Percentiles rank a stretch among this genome's conserved stretches.
Evolutionary conservation across 2,797 vertebrate species (phyloP).

Genomic region (Microtus agrestis): DNA sequence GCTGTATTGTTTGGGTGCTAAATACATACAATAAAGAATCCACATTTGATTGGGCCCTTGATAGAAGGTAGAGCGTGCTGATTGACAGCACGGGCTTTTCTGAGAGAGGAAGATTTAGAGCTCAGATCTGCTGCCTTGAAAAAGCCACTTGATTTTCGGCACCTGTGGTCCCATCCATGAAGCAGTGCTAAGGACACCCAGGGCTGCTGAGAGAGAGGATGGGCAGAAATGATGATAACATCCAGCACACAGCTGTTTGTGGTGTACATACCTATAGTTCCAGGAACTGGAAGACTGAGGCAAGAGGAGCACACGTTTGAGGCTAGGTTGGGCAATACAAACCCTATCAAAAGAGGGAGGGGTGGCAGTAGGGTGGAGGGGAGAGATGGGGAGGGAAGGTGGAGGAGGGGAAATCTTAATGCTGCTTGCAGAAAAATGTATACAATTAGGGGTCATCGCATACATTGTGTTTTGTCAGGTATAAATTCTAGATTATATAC

Average conservation of each 20-base stretch:
- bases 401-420: background rate
- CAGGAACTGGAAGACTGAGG: background rate
- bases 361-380: background rate
- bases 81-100: background rate
- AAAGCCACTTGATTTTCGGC: background rate
- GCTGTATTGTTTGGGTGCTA: conserved; percentile 43
- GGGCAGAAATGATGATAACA: background rate
- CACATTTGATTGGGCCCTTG: conserved; percentile 30
- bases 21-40: conserved; percentile 51
- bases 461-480: background rate
- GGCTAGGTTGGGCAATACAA: background rate
- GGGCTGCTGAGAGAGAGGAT: background rate
- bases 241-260: background rate
- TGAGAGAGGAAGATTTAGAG: background rate
- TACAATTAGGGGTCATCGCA: background rate
- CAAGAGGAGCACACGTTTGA: background rate
- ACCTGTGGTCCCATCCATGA: background rate
- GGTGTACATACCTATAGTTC: background rate
- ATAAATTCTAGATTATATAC: background rate
- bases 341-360: background rate
- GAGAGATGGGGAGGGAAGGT: too few species aligned
- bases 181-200: background rate
- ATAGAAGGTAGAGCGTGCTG: background rate
- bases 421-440: background rate
- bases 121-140: background rate